Evolutionary conservation across 2,113 vertebrate genomes (phyloP).

Genomic region (Zosterops japonicus): DNA sequence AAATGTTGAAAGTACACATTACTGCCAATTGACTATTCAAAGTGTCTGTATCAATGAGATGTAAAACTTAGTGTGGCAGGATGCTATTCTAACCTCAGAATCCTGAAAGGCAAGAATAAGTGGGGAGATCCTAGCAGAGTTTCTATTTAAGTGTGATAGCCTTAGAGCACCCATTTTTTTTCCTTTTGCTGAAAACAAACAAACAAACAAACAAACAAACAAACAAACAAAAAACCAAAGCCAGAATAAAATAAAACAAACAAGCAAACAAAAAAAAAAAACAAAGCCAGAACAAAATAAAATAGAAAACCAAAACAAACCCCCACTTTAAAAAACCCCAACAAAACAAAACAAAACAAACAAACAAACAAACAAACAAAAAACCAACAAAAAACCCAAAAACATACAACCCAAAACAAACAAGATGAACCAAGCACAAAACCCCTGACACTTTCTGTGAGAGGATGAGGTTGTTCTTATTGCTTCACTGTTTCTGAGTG

Average conservation of each 20-base stretch:
- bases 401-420: background rate
- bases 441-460: rapidly evolving
- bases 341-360: too few relatives aligned
- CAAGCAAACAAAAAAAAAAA: too few relatives aligned
- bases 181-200: background rate
- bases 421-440: background rate
- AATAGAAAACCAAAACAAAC: too few relatives aligned
- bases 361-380: too few relatives aligned
- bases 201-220: too few relatives aligned
- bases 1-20: background rate
- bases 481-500: rapidly evolving
- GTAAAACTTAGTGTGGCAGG: background rate
- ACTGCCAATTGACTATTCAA: background rate
- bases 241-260: too few relatives aligned
- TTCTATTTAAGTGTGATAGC: background rate
- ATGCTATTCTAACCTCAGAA: background rate
- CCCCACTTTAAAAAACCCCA: too few relatives aligned
- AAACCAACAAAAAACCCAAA: background rate
- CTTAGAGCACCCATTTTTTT: background rate
- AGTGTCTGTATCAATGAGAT: background rate
- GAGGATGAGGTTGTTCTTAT: too few relatives aligned
- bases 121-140: background rate
- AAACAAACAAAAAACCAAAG: too few relatives aligned
- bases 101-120: background rate
- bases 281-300: too few relatives aligned